phyloP scores from a whole-genome alignment of 2,113 vertebrate species.

The Sphyrna mokarran region DNA sequence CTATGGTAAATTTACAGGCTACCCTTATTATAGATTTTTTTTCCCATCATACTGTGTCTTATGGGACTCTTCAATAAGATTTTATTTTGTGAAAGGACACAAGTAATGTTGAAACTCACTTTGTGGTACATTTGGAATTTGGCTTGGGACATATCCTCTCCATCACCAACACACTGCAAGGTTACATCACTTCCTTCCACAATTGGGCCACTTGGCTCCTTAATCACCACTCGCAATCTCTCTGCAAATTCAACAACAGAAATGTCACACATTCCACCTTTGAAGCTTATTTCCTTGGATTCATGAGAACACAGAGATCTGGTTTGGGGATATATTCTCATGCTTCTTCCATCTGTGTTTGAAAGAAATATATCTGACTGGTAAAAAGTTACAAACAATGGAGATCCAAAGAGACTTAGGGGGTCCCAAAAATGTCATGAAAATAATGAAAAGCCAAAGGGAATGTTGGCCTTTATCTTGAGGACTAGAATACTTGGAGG shows the following conservation, averaged over 20 bases:
- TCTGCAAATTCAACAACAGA: not conserved
- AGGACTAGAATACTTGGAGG: too few species aligned
- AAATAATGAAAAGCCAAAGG: too few species aligned
- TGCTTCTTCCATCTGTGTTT: too few species aligned
- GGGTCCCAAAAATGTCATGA: not conserved
- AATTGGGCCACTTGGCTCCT: not conserved
- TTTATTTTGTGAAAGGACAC: not conserved
- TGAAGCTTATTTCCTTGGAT: not conserved
- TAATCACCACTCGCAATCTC: not conserved
- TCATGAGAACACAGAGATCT: not conserved
- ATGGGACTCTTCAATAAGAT: not conserved
- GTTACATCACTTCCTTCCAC: not conserved
- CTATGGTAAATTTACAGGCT: not conserved
- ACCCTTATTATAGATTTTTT: not conserved
- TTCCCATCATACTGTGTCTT: not conserved
- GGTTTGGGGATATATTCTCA: too few species aligned
- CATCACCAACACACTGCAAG: not conserved
- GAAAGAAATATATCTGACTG: not conserved
- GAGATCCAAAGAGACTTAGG: too few species aligned
- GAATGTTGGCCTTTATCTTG: too few species aligned
- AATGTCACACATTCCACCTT: not conserved
- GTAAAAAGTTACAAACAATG: not conserved
- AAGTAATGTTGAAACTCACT: not conserved
- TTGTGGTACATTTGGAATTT: constrained; percentile 4
- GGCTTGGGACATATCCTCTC: not conserved